phyloP scores from a whole-genome alignment of 2,888 invertebrate genomes.

The Epinotia bilunana region DNA sequence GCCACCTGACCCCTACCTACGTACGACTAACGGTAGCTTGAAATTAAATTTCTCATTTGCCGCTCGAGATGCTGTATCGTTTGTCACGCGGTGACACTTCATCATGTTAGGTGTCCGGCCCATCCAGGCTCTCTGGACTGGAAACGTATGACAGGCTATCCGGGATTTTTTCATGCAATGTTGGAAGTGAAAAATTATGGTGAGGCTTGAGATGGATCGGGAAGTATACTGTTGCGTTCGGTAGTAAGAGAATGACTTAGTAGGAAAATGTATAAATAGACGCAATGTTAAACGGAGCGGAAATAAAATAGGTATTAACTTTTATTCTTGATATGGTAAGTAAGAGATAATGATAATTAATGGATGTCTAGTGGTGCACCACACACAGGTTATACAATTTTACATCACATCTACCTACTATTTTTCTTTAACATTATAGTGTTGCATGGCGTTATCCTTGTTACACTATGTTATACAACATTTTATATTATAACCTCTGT shows the following conservation, averaged over 20 bases:
- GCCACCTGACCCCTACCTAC: constrained; percentile 28
- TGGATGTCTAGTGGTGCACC: no score
- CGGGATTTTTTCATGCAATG: constrained; percentile 29
- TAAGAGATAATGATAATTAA: no score
- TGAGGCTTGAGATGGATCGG: background rate
- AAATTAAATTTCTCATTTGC: constrained; percentile 81
- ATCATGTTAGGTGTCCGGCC: constrained; percentile 74
- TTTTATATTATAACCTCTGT: no score
- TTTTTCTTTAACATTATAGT: no score
- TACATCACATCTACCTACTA: no score
- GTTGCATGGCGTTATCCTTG: no score
- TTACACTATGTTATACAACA: no score
- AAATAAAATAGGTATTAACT: no score
- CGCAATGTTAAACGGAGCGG: no score
- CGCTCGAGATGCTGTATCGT: constrained; percentile 71
- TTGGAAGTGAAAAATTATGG: constrained; percentile 29
- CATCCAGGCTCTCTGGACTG: constrained; percentile 69
- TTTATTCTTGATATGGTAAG: no score
- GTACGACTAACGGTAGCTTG: constrained; percentile 66
- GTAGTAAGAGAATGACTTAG: background rate
- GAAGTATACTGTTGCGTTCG: background rate
- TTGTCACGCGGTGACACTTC: constrained; percentile 79
- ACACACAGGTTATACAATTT: no score
- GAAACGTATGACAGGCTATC: constrained; percentile 65
- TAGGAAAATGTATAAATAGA: background rate